These are phyloP conservation scores for Opisthograptis luteolata DNA, from an alignment of 2,888 invertebrate species.

Conservation along the genomic window DNA sequence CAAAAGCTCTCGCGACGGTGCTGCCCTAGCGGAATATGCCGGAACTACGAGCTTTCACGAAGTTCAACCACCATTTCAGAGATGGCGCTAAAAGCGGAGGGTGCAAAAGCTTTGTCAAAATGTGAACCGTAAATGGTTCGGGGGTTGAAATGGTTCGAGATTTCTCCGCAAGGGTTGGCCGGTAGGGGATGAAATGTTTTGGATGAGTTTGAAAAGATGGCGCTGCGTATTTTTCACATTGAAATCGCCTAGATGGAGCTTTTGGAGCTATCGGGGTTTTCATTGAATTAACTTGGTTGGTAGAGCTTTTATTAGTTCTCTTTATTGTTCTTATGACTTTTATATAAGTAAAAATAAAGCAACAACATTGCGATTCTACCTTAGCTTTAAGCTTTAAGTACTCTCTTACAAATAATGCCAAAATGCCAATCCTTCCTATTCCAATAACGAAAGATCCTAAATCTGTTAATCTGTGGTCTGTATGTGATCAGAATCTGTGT, in stretches of 20 bases:
- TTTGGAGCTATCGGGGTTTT: conserved; percentile 3
- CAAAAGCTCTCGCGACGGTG: conserved; percentile 68
- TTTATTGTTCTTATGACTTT: too few relatives aligned
- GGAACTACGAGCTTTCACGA: conserved; percentile 68
- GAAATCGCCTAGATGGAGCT: conserved; percentile 14
- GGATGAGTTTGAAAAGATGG: conserved; percentile 29
- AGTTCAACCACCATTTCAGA: conserved; percentile 70
- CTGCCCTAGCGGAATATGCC: conserved; percentile 57
- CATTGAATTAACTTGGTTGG: background rate
- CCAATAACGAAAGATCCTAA: too few relatives aligned
- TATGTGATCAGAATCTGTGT: background rate
- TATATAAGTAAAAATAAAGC: too few relatives aligned
- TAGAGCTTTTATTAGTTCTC: too few relatives aligned
- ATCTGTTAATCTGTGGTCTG: too few relatives aligned
- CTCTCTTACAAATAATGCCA: too few relatives aligned
- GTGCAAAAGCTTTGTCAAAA: conserved; percentile 46
- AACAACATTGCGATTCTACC: too few relatives aligned
- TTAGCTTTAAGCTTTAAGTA: too few relatives aligned
- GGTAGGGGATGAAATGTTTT: conserved; percentile 52
- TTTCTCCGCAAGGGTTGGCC: conserved; percentile 41
- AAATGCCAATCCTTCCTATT: too few relatives aligned
- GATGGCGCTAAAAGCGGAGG: conserved; percentile 64
- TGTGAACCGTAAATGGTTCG: background rate
- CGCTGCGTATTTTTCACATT: conserved; percentile 7
- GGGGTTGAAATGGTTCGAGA: conserved; percentile 22